Percentiles rank a stretch among this genome's conserved stretches.
These are phyloP conservation scores for Plodia interpunctella DNA, from an alignment of 1,140 invertebrate species.

Conservation along the genomic window DNA sequence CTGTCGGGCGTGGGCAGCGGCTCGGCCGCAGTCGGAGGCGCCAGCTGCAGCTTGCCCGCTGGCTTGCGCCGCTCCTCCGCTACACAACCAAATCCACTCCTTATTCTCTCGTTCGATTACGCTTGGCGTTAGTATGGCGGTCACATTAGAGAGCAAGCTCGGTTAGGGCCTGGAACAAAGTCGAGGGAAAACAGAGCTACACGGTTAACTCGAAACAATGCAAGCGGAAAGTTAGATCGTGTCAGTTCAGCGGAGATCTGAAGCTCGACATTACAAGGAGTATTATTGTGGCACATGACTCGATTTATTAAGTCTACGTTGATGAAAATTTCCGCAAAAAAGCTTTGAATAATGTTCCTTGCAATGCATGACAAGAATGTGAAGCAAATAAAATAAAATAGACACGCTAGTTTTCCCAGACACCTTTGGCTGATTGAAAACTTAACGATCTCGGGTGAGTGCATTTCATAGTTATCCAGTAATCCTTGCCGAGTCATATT, in stretches of 20 bases:
- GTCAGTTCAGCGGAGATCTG: conserved; percentile 48
- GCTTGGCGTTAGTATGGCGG: conserved; percentile 72
- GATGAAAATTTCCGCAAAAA: conserved; percentile 20
- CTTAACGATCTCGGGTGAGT: conserved; percentile 19
- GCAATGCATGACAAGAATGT: conserved; percentile 55
- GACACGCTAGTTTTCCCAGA: background rate
- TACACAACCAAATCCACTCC: conserved; percentile 74
- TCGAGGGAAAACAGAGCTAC: conserved; percentile 73
- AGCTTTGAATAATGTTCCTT: conserved; percentile 60
- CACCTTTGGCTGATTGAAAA: background rate
- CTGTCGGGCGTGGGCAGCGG: conserved; percentile 69
- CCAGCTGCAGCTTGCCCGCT: conserved; percentile 59
- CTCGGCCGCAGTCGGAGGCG: conserved; percentile 44
- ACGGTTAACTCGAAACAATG: conserved; percentile 62
- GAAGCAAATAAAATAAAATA: conserved; percentile 51
- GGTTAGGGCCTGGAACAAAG: conserved; percentile 78
- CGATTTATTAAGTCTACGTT: background rate
- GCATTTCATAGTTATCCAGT: conserved; percentile 29
- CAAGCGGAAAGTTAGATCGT: conserved; percentile 65
- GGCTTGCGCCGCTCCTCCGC: conserved; percentile 69
- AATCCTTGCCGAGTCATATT: conserved; percentile 17
- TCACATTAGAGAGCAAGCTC: conserved; percentile 78
- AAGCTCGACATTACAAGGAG: conserved; percentile 62
- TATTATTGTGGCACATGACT: conserved; percentile 29
- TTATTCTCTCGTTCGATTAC: conserved; percentile 70